These are phyloP conservation scores for Amblyraja radiata DNA, from an alignment of 2,797 vertebrate genomes.

Conservation along the genomic window DNA sequence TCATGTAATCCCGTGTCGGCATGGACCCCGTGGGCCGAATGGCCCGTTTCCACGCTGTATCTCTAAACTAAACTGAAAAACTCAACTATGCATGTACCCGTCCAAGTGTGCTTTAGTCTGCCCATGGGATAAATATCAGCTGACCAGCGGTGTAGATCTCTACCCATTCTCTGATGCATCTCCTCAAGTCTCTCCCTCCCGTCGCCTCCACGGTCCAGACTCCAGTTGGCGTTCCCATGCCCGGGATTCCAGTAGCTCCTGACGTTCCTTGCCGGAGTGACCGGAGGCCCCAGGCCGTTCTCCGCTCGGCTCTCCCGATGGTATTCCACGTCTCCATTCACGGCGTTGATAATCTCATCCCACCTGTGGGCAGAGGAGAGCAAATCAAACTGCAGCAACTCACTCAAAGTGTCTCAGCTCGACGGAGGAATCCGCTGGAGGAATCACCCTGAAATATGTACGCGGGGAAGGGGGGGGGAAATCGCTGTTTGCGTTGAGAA, in stretches of 20 bases:
- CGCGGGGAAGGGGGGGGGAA: background rate
- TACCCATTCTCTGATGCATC: background rate
- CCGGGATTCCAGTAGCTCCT: background rate
- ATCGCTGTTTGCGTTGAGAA: background rate
- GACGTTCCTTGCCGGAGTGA: background rate
- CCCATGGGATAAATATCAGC: background rate
- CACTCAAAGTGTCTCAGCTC: background rate
- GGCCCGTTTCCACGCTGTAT: too few species aligned
- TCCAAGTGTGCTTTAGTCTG: too few species aligned
- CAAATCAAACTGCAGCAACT: background rate
- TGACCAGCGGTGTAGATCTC: background rate
- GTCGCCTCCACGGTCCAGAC: background rate
- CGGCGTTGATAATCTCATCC: conserved; percentile 1
- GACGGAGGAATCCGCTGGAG: background rate
- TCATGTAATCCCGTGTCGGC: too few species aligned
- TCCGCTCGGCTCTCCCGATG: background rate
- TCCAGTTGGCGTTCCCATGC: background rate
- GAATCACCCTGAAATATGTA: background rate
- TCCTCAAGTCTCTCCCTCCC: background rate
- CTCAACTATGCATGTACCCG: too few species aligned
- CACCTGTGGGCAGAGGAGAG: background rate
- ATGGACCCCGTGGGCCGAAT: too few species aligned
- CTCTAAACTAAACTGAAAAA: too few species aligned
- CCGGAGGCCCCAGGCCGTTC: background rate
- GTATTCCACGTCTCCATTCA: background rate